A percentile compares a stretch with the other conserved stretches of the same genome.
phyloP scores from a whole-genome alignment of 64 coral and sea anemone genomes.

The Montipora sp. region DNA sequence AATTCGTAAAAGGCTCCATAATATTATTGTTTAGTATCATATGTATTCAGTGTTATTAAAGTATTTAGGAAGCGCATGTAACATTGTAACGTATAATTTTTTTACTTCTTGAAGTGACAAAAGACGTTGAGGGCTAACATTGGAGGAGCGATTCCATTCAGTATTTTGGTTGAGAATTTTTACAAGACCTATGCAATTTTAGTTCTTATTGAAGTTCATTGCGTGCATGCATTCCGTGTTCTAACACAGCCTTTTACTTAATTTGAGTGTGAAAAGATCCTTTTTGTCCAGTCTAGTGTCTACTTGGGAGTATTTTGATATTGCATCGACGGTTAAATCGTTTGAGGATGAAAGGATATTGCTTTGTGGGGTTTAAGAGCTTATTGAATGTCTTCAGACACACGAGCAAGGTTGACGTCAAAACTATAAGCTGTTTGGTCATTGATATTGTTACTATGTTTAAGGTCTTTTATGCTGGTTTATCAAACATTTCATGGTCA shows the following conservation, averaged over 20 bases:
- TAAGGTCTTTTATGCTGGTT: neutral
- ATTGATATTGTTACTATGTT: neutral
- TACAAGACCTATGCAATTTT: too few relatives aligned
- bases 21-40: too few relatives aligned
- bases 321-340: neutral
- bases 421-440: neutral
- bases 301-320: neutral
- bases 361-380: neutral
- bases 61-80: too few relatives aligned
- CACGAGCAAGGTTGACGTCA: neutral
- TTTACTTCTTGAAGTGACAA: too few relatives aligned
- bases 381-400: neutral
- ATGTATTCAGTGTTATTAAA: too few relatives aligned
- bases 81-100: too few relatives aligned
- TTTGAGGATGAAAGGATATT: constrained; percentile 8
- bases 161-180: too few relatives aligned
- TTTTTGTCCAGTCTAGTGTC: neutral
- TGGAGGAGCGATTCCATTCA: too few relatives aligned
- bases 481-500: neutral
- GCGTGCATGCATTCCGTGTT: too few relatives aligned
- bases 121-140: too few relatives aligned
- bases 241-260: neutral
- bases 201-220: too few relatives aligned
- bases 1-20: too few relatives aligned
- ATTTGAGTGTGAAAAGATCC: neutral